These are phyloP conservation scores for Theristus sp. DNA, from an alignment of 2,888 invertebrate genomes.

Conservation along the genomic window DNA sequence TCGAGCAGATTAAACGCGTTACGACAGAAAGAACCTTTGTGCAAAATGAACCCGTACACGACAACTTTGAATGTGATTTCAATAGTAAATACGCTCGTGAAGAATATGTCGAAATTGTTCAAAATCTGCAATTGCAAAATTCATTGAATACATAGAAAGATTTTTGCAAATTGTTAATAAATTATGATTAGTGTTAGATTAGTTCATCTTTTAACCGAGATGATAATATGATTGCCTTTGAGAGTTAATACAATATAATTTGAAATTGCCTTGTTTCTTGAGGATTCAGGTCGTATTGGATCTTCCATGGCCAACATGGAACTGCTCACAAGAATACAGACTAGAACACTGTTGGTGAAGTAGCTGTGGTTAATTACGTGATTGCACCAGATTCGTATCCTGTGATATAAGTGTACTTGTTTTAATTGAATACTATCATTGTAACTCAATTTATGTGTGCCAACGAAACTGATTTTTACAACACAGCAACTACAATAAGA, in stretches of 20 bases:
- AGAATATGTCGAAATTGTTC: constrained; percentile 88
- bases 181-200: too few relatives aligned
- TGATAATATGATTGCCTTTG: too few relatives aligned
- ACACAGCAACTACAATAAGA: background rate
- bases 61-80: constrained; percentile 82
- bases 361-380: constrained; percentile 82
- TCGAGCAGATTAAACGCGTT: constrained; percentile 97
- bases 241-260: too few relatives aligned
- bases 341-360: constrained; percentile 85
- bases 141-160: too few relatives aligned
- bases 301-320: constrained; percentile 97
- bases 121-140: constrained; percentile 50
- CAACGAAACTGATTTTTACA: background rate
- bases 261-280: too few relatives aligned
- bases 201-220: too few relatives aligned
- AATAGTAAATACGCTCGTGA: constrained; percentile 91
- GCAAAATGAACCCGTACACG: constrained; percentile 88
- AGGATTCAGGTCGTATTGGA: constrained; percentile 58
- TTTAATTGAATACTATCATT: background rate
- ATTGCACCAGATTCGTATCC: constrained; percentile 91
- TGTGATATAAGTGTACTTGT: constrained; percentile 31
- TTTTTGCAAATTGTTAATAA: too few relatives aligned
- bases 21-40: constrained; percentile 92
- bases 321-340: constrained; percentile 93
- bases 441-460: background rate